Evolutionary conservation across 2,113 vertebrate species (phyloP), one percentile per base, ranked within the genome.

Genomic region (Calypte anna): DNA sequence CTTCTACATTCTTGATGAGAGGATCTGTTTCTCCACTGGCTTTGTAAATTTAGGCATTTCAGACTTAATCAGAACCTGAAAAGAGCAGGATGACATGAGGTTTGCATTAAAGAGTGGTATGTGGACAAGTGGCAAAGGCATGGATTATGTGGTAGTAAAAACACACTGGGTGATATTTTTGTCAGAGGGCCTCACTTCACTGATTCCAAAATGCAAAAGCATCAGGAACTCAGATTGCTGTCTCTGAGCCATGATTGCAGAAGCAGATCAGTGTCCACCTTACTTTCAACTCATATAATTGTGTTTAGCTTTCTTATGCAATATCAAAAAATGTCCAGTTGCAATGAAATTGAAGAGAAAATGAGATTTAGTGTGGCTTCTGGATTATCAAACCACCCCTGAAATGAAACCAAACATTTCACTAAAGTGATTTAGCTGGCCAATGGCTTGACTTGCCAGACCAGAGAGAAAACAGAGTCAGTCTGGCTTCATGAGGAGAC

Each of bases 51-150:
- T 97, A 96, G 96, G 50, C 88, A 93, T 90, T 97, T 92, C 97
- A 97, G 97, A 96, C 97, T 98, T 98, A 98, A 98, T 92, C 93
- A 82, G 66, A 78, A 91, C 94, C 94, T 80, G 93, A 90, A 95
- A 96, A 83, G 93, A 96, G 72, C 93, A 93, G 96, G 74, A 96
- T 96, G 96, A 97, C 97, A 98, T 98, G 96, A 97, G 97, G 98
- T 98, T 98, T 97, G 95, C 97, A 98, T 98, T 98, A 98, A 92
- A 94, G 78, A 89, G 88, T 91, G 97, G 97, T 98, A 97, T 98
- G 97, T 81, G 79, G 94, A 97, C 97, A 98, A 98, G 97, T 98
- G 97, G 97, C 96, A 97, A 85, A 90, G 96, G 97, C 97, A 92
- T 89, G 97, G 98, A 98, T 98, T 98, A 97, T 84, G 95, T 69